Evolutionary conservation across 2,888 invertebrate species (phyloP).

Genomic region (Chironomus riparius): DNA sequence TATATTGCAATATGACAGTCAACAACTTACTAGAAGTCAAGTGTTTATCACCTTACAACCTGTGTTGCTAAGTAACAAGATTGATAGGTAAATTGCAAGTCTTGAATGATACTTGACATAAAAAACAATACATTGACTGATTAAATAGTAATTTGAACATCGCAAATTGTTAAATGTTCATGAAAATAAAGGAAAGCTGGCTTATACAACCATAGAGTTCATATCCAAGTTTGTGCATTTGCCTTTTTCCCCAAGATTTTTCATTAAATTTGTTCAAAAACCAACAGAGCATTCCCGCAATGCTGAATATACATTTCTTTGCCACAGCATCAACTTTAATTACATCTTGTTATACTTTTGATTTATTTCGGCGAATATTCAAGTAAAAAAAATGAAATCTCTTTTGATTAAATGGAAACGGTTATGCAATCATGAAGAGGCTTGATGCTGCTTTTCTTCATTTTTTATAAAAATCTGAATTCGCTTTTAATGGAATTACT

Average conservation of each 20-base stretch:
- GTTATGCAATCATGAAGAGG: constrained; percentile 13
- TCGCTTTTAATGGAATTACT: not conserved
- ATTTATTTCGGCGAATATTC: not conserved
- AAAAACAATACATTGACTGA: too few species aligned
- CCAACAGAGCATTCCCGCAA: not conserved
- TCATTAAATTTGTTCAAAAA: not conserved
- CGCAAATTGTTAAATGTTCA: too few species aligned
- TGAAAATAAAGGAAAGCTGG: too few species aligned
- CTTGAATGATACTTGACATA: too few species aligned
- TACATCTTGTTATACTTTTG: not conserved
- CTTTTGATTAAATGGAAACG: not conserved
- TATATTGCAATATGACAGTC: too few species aligned
- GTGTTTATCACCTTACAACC: too few species aligned
- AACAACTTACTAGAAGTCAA: too few species aligned
- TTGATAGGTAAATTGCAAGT: too few species aligned
- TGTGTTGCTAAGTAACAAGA: too few species aligned
- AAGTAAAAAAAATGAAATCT: not conserved
- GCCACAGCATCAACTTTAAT: constrained; percentile 2
- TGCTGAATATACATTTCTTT: not conserved
- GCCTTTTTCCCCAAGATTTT: not conserved
- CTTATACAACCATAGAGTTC: too few species aligned
- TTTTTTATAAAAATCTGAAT: not conserved
- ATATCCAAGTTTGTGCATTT: too few species aligned
- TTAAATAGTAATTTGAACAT: too few species aligned
- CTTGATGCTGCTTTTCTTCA: not conserved